Conservation (phyloP, 2,113 vertebrate species). For the Alouatta palliata region DNA sequence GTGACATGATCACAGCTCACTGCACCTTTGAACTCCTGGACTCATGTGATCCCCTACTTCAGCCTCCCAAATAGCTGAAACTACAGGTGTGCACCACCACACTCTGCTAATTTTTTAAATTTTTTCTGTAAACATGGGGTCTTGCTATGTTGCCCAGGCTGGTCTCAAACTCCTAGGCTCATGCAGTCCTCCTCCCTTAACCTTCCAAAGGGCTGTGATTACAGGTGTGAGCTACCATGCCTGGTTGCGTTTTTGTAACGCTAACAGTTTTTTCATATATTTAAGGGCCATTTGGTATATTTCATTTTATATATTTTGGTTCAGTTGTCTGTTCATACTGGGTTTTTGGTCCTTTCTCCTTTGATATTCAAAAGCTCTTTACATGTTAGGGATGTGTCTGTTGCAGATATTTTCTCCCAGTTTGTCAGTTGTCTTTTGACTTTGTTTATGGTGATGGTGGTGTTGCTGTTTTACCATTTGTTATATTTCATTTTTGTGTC, state of each 20-base stretch:
- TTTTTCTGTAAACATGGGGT: no score
- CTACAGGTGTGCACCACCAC: no score
- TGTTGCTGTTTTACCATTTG: background rate
- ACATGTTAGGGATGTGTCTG: background rate
- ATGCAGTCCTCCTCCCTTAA: no score
- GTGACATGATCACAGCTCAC: no score
- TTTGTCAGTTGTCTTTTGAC: background rate
- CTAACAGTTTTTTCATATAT: background rate
- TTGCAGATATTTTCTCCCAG: background rate
- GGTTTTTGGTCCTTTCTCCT: background rate
- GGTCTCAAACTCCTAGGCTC: no score
- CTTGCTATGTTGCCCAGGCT: no score
- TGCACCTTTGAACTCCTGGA: no score
- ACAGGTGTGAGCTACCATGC: no score
- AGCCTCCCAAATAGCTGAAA: no score
- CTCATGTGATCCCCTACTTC: no score
- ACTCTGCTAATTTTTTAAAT: no score
- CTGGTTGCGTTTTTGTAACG: background rate
- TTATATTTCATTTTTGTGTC: conserved; percentile 24
- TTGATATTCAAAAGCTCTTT: background rate
- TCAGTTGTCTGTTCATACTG: background rate
- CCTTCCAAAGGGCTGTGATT: no score
- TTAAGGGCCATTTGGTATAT: background rate
- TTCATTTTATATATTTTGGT: background rate
- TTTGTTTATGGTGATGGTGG: background rate